Base-by-base conservation (phyloP, 2,113 vertebrate genomes). In the Madoqua kirkii region DNA sequence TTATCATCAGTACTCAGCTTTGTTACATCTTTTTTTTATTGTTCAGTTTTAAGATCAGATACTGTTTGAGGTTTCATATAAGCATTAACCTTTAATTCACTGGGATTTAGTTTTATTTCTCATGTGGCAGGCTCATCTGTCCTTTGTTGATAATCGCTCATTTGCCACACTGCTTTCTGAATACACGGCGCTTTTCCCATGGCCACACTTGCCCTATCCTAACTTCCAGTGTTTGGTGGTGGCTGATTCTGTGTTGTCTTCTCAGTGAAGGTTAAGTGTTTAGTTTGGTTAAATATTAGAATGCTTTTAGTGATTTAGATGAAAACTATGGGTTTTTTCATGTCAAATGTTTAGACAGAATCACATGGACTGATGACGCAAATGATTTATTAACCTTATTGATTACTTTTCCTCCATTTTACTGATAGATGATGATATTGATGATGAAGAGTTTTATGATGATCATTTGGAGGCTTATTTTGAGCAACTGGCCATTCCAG, bases 401-500 rank as follows among this genome's bases (percentile, higher is more conserved):
- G 31, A 57, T 93, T 91, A 60, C 40, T 97, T 43, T 92, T 93
- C 50, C 13, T 95, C 16, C 9, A 25, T 83, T 93, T 33, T 98
- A 87, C 93, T 62, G 15, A 55, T 95, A 99, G 99, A 99, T 98
- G 99, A 99, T 93, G 99, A 99, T 82, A 98, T 99, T 97, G 99
- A 99, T 98, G 98, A 99, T 94, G 99, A 99, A 98, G 99, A 99
- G 54, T 99, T 99, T 96, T 99, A 99, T 93, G 99, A 99, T 98
- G 99, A 99, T 33, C 99, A 99, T 45, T 98, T 99, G 45, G 99
- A 99, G 97, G 98, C 99, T 1, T 99, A 99, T 98, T 99, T 99
- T 98, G 99, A 99, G 82, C 99, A 99, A 59, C 98, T 99, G 92
- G 98, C 99, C 11, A 98, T 99, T 87, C 99, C 99, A 95, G 99